Base-by-base conservation (phyloP, 2,888 invertebrate genomes). In the Aleiodes leptofemur region DNA sequence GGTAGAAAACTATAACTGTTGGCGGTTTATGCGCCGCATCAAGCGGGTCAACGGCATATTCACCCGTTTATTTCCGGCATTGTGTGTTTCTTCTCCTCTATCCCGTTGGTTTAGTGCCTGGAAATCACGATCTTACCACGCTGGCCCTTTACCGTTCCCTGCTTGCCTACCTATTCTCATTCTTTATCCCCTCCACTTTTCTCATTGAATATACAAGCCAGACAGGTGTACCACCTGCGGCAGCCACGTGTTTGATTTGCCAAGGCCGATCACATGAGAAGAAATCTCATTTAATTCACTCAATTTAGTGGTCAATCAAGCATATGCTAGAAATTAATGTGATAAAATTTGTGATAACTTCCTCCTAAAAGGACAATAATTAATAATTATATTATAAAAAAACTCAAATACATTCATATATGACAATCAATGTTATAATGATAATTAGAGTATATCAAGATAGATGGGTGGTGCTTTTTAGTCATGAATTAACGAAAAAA, bases 41-140 rank as follows among this genome's bases (percentile, higher is more conserved):
- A 73, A 73, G 73, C 71, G 71, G 88, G 88, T 88, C 88, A 88
- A 88, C 88, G 88, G 84, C 87, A 85, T 81, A 78, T 77, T 23
- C 23, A 77, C 76, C 77, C 81, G 86, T 86, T 87, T 88, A 88
- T 88, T 88, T 88, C 88, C 88, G 87, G 86, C 88, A 85, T 87
- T 84, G 84, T 80, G 79, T 77, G 73, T 76, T 69, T 50, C 55
- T 57, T 66, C 69, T 70, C 64, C 11, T 55, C 57, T 69, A 57
- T 76, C 61, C 69, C 69, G 53, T 73, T 72, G 34, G n/a, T 23
- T 69, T 69, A 56, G 53, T 34, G 70, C 71, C 69, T 72, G 56
- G 74, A 57, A 23, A 23, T 70, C 53, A 59, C 56, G 71, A 69
- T 64, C 61, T 66, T 50, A 69, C 77, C 53, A 59, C 71, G 66